Conservation (phyloP, 53 echinoderm and acorn worm species). For the Arbacia lixula region DNA sequence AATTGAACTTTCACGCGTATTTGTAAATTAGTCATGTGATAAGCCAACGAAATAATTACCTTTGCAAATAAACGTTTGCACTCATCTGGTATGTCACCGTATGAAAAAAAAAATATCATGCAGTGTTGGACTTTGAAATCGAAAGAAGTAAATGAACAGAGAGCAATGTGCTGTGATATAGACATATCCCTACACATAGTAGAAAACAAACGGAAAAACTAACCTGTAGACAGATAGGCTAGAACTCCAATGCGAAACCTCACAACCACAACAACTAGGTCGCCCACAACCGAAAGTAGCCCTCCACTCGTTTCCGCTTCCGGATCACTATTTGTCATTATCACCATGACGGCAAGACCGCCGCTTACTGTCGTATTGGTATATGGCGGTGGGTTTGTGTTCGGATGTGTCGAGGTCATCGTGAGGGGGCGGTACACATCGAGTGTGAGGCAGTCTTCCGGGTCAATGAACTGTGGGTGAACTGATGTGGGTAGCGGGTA, state of each 20-base stretch:
- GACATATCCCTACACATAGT: too few relatives aligned
- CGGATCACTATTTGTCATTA: not conserved
- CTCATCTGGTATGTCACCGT: too few relatives aligned
- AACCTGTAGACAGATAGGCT: not conserved
- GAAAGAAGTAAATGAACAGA: too few relatives aligned
- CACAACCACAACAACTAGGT: not conserved
- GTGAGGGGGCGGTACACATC: not conserved
- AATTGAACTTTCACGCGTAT: too few relatives aligned
- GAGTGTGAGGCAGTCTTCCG: not conserved
- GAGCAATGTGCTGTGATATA: too few relatives aligned
- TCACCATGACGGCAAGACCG: not conserved
- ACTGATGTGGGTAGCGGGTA: not conserved
- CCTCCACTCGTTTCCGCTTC: not conserved
- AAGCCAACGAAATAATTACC: not conserved
- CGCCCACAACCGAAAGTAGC: not conserved
- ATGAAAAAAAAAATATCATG: not conserved
- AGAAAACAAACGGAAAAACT: not conserved
- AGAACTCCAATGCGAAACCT: not conserved
- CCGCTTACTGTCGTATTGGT: not conserved
- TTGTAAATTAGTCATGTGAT: too few relatives aligned
- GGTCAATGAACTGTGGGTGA: not conserved
- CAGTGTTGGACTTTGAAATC: too few relatives aligned
- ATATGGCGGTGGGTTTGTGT: not conserved
- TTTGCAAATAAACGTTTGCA: not conserved
- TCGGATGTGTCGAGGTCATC: not conserved